Conservation (phyloP, 2,888 invertebrate species). For the Lochmaea crataegi region DNA sequence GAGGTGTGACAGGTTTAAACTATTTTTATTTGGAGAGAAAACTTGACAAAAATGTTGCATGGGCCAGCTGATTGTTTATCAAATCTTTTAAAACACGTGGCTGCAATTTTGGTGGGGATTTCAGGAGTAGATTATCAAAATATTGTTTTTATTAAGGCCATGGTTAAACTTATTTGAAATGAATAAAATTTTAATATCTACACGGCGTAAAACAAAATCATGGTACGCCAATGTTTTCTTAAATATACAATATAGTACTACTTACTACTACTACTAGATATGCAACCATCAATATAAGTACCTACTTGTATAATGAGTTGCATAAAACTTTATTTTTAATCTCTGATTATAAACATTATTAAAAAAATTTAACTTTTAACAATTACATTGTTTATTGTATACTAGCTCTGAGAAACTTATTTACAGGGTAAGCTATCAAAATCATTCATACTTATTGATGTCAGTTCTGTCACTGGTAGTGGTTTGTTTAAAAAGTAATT, state of each 20-base stretch:
- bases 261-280: not conserved
- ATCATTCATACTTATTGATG: conserved; percentile 35
- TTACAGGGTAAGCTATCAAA: not conserved
- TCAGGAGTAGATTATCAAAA: not conserved
- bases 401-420: not conserved
- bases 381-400: not conserved
- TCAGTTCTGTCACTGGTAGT: conserved; percentile 34
- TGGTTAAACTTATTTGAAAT: not conserved
- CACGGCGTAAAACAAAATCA: not conserved
- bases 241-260: not conserved
- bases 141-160: not conserved
- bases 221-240: not conserved
- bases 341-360: not conserved
- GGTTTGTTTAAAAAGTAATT: conserved; percentile 29
- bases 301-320: not conserved
- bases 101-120: not conserved
- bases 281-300: not conserved
- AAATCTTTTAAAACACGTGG: conserved; percentile 5
- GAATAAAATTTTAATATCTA: not conserved
- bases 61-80: conserved; percentile 26
- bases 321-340: not conserved
- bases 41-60: conserved; percentile 24
- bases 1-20: conserved; percentile 24
- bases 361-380: not conserved
- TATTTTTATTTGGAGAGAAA: conserved; percentile 29